Conservation (phyloP, 2,888 invertebrate species). For the Eudemis profundana region DNA sequence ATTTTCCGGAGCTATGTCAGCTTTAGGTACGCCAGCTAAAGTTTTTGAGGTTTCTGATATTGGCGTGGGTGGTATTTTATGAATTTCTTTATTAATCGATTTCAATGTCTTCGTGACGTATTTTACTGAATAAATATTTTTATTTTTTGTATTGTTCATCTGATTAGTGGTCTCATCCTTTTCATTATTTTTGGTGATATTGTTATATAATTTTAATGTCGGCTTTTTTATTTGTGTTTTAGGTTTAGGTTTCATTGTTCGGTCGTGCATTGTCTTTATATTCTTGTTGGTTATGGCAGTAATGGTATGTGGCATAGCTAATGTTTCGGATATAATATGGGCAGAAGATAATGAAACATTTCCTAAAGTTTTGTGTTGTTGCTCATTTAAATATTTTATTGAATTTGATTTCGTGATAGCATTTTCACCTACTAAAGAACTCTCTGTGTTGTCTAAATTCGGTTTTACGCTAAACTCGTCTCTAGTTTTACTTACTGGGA, state of each 20-base stretch:
- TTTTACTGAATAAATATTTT: slow-evolving; percentile 58
- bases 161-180: slow-evolving; percentile 53
- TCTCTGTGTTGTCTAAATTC: background rate
- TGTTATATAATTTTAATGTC: slow-evolving; percentile 51
- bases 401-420: background rate
- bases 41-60: slow-evolving; percentile 81
- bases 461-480: slow-evolving; percentile 18
- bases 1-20: slow-evolving; percentile 77
- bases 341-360: slow-evolving; percentile 23
- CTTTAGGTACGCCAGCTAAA: slow-evolving; percentile 62
- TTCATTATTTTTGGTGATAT: slow-evolving; percentile 52
- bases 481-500: slow-evolving; percentile 3
- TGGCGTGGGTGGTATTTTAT: slow-evolving; percentile 77
- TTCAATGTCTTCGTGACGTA: slow-evolving; percentile 67
- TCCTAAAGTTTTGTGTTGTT: background rate
- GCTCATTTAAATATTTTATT: background rate
- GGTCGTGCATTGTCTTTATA: slow-evolving; percentile 73
- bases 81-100: slow-evolving; percentile 82
- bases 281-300: slow-evolving; percentile 76
- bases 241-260: slow-evolving; percentile 76
- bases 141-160: slow-evolving; percentile 67
- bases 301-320: slow-evolving; percentile 64
- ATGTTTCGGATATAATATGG: slow-evolving; percentile 50
- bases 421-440: slow-evolving; percentile 13
- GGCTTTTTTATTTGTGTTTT: slow-evolving; percentile 75